Evolutionary conservation across 2,113 vertebrate genomes (phyloP).

Genomic region (Brachionichthys hirsutus): DNA sequence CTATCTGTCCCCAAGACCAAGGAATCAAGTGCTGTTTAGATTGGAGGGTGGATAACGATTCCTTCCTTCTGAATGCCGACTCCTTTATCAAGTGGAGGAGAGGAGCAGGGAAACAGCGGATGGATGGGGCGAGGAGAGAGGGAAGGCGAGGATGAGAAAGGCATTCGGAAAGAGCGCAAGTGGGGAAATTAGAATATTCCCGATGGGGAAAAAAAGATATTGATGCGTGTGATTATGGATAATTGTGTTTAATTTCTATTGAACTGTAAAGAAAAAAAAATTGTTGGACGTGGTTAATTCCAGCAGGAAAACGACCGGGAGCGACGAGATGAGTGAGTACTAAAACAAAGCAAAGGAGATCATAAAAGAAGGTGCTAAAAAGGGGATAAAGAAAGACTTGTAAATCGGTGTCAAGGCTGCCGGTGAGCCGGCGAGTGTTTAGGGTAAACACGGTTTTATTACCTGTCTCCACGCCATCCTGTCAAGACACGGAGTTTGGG

Average conservation of each 20-base stretch:
- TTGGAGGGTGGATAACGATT: slow-evolving; percentile 65
- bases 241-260: neutral
- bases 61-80: slow-evolving; percentile 35
- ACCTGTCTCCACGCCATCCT: slow-evolving; percentile 47
- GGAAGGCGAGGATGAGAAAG: neutral
- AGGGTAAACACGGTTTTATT: slow-evolving; percentile 65
- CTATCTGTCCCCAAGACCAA: slow-evolving; percentile 39
- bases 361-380: slow-evolving; percentile 18
- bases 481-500: slow-evolving; percentile 54
- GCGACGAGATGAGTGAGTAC: neutral
- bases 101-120: slow-evolving; percentile 8
- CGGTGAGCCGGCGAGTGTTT: slow-evolving; percentile 41
- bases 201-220: neutral
- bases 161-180: neutral
- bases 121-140: slow-evolving; percentile 6
- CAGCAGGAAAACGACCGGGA: neutral
- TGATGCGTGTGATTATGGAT: neutral
- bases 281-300: neutral
- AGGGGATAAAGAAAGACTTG: neutral
- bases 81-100: slow-evolving; percentile 49
- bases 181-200: neutral
- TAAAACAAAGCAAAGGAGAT: neutral
- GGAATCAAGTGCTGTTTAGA: slow-evolving; percentile 70
- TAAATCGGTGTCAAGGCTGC: slow-evolving; percentile 28
- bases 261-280: neutral